Base-by-base conservation (phyloP, 92 coral and sea anemone genomes). In the Desmophyllum pertusum region DNA sequence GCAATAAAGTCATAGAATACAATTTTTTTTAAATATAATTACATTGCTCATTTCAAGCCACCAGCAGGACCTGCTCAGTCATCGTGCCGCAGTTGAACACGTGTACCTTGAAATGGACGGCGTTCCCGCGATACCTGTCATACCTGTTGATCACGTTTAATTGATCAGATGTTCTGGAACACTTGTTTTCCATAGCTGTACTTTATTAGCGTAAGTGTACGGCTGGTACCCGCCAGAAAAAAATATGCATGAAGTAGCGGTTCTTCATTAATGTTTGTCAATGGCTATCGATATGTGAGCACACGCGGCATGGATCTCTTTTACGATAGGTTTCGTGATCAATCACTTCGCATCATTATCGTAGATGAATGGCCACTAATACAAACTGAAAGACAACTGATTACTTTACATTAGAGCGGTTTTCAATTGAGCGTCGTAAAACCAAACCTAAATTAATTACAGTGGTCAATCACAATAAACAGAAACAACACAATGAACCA, bases 151-250 rank as follows among this genome's bases (percentile, higher is more conserved):
- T 48, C 63, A 74, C 63, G 78, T 42, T 14, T 63, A 66, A 74
- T 4, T 36, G 70, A 77, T 77, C 81, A 77, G 39, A 77, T 77
- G 69, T 77, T 57, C 52, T 39, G n/a, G 70, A 53, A 76, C 38
- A 36, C 48, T 53, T 21, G 33, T 9, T 75, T 9, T 51, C 14
- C 33, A 10, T 39, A 39, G 39, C 70, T n/a, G 15, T 59, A 59
- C 31, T 33, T 31, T 66, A 65, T 30, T 27, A 17, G 37, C 39
- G 70, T 36, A 17, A 0, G 2, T 4, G 8, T 18, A 9, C n/a
- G 3, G 73, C 73, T 35, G 45, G 73, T 67, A 67, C 73, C 73
- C 43, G 25, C 27, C 29, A 37, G 4, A 2, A 19, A 17, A 6
- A 37, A 36, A 29, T 5, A n/a, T 25, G 23, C 65, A 17, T 35